Evolutionary conservation across 2,888 invertebrate genomes (phyloP).

Genomic region (Osmoderma eremita): DNA sequence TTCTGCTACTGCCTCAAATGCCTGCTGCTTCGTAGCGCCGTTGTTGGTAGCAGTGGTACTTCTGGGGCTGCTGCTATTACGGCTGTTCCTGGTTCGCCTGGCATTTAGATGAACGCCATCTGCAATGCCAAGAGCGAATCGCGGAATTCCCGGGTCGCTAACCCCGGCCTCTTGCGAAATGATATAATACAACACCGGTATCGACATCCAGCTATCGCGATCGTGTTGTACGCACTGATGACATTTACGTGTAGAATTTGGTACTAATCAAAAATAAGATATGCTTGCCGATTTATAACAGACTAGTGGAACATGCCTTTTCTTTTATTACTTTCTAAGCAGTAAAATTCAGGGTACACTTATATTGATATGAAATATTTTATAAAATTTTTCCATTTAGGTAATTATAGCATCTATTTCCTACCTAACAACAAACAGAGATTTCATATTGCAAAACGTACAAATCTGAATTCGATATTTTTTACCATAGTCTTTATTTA

Average conservation of each 20-base stretch:
- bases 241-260: slow-evolving; percentile 46
- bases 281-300: too few relatives aligned
- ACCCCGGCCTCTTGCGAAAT: slow-evolving; percentile 43
- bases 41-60: background rate
- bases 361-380: too few relatives aligned
- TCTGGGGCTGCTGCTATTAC: slow-evolving; percentile 29
- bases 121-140: slow-evolving; percentile 51
- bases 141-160: slow-evolving; percentile 27
- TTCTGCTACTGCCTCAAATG: slow-evolving; percentile 19
- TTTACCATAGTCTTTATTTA: too few relatives aligned
- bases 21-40: slow-evolving; percentile 14
- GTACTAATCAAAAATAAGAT: slow-evolving; percentile 43
- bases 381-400: too few relatives aligned
- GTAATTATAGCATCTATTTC: too few relatives aligned
- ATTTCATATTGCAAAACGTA: too few relatives aligned
- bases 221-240: slow-evolving; percentile 43
- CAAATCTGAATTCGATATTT: too few relatives aligned
- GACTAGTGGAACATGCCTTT: too few relatives aligned
- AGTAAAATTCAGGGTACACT: too few relatives aligned
- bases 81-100: slow-evolving; percentile 34
- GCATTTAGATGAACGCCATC: slow-evolving; percentile 51
- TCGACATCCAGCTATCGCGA: slow-evolving; percentile 43
- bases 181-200: slow-evolving; percentile 49
- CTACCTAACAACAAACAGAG: too few relatives aligned
- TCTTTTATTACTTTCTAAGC: too few relatives aligned